Conservation (phyloP, 2,888 invertebrate species). For the Eubasilissa splendida region DNA sequence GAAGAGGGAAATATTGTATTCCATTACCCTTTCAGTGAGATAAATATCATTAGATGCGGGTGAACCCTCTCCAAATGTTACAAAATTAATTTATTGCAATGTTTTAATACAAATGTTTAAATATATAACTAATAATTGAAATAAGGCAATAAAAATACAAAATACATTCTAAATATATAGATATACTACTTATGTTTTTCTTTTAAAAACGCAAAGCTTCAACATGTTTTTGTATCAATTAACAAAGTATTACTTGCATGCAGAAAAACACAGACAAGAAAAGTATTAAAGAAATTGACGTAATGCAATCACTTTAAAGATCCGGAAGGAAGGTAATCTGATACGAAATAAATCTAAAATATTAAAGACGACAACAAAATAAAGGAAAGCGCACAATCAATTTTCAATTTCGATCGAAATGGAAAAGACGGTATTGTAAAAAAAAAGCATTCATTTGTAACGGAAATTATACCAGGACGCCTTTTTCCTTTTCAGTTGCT, state of each 20-base stretch:
- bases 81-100: too few relatives aligned
- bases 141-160: too few relatives aligned
- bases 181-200: too few relatives aligned
- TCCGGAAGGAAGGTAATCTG: slow-evolving; percentile 59
- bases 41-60: slow-evolving; percentile 37
- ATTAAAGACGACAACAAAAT: neutral
- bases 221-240: too few relatives aligned
- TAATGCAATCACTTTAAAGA: slow-evolving; percentile 1
- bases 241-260: too few relatives aligned
- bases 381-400: neutral
- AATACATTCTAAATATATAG: too few relatives aligned
- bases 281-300: neutral
- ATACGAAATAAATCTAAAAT: slow-evolving; percentile 61
- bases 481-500: slow-evolving; percentile 60
- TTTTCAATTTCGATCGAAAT: too few relatives aligned
- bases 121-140: too few relatives aligned
- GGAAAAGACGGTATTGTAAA: too few relatives aligned
- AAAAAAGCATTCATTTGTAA: slow-evolving; percentile 72
- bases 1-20: slow-evolving; percentile 40
- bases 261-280: too few relatives aligned
- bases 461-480: slow-evolving; percentile 75
- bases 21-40: slow-evolving; percentile 47
- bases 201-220: too few relatives aligned
- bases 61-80: slow-evolving; percentile 23
- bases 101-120: too few relatives aligned